A percentile compares a stretch with the other conserved stretches of the same genome.
These are phyloP conservation scores for Labrus mixtus DNA, from an alignment of 2,113 vertebrate species.

Conservation along the genomic window DNA sequence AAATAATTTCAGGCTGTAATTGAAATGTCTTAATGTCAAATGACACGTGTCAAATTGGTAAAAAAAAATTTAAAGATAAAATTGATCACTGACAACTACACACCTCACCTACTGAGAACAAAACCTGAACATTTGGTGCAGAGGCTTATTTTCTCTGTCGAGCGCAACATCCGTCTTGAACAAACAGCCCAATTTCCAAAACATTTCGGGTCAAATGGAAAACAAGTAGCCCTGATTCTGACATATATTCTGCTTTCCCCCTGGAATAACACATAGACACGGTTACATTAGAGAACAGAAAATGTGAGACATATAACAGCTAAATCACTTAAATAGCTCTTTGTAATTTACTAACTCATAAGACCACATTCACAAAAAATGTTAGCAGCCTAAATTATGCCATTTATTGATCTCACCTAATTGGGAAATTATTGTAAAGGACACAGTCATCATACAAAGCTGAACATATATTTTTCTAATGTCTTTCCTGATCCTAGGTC, in stretches of 20 bases:
- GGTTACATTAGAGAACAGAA: constrained; percentile 32
- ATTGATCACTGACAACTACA: neutral
- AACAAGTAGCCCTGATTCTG: constrained; percentile 72
- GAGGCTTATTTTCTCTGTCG: constrained; percentile 44
- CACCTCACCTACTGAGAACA: neutral
- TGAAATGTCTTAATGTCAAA: too few relatives aligned
- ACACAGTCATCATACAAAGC: constrained; percentile 23
- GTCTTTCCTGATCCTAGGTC: constrained; percentile 17
- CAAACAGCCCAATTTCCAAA: constrained; percentile 72
- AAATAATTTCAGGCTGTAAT: neutral
- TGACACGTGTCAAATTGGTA: neutral
- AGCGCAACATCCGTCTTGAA: constrained; percentile 57
- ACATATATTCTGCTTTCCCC: constrained; percentile 56
- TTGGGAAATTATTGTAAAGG: constrained; percentile 23
- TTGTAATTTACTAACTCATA: constrained; percentile 42
- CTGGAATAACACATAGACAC: constrained; percentile 41
- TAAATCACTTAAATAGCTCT: constrained; percentile 8
- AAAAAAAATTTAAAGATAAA: constrained; percentile 10
- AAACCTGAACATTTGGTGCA: constrained; percentile 39
- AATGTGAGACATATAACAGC: constrained; percentile 45
- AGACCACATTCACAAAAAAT: constrained; percentile 28
- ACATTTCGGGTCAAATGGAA: constrained; percentile 81
- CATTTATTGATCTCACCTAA: constrained; percentile 10
- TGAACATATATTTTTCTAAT: too few relatives aligned
- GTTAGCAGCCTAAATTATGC: constrained; percentile 20